Evolutionary conservation across 2,113 vertebrate species (phyloP), one percentile per base, ranked within the genome.

Genomic region (Speoplatyrhinus poulsoni): DNA sequence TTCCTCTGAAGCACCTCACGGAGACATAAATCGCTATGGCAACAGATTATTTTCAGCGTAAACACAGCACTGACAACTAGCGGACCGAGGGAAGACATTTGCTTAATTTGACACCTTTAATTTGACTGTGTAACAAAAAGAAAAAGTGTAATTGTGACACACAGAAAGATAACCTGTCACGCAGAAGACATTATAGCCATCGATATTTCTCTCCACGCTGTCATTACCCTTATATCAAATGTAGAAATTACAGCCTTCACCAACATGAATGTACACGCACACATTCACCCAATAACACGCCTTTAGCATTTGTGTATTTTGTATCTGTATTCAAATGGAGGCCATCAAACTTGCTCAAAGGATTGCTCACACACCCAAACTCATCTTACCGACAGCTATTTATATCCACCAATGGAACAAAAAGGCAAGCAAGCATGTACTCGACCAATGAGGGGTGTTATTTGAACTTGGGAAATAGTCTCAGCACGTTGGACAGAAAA

Each of bases 361-460:
- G 56, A 26, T 26, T 26, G 26, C 26, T 26, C 52, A 46, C 52
- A 78, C 72, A 76, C 73, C 74, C 67, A 36, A 77, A 61, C 60
- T 53, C 60, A 72, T 11, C 13, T 50, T 4, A 74, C 3, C 19
- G 0, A 36, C 36, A 65, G 48, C 62, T 74, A 73, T 77, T 86
- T 78, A 79, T 79, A 79, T 46, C 17, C 26, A 46, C 53, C 62
- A 76, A 54, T 80, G 46, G 72, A 17, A 46, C 69, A 62, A 67
- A 57, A 46, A 67, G 60, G 48, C 75, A 74, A 72, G 73, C 54
- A 58, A 72, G 73, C 54, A 58, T 47, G n/a, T 47, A 12, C 57
- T 77, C 53, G 71, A 46, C 76, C 76, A 80, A 62, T 67, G 7
- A 65, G 48, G 13, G 33, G 59, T 55, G 63, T 66, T 12, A n/a